Percentiles rank a stretch among this genome's conserved stretches.
Conservation (phyloP, 2,797 vertebrate genomes). For the Valencia hispanica region DNA sequence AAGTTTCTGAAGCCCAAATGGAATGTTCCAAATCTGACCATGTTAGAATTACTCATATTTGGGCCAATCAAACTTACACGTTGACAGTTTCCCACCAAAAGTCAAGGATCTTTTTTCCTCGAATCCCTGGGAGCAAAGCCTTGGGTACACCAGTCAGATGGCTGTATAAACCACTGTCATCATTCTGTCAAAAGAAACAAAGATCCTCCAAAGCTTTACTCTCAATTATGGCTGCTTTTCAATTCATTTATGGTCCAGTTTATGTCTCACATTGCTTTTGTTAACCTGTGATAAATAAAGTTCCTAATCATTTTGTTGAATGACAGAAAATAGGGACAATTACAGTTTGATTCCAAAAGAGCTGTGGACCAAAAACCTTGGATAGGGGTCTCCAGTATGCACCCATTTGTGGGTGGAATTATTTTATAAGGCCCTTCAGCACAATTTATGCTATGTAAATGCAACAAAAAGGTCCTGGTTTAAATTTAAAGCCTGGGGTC, state of each 20-base stretch:
- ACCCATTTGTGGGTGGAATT: no score
- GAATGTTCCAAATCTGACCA: neutral
- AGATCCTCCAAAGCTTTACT: neutral
- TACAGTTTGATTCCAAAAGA: no score
- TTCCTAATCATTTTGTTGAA: no score
- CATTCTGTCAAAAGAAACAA: conserved; percentile 71
- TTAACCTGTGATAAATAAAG: neutral
- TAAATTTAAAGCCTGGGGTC: no score
- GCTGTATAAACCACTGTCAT: conserved; percentile 81
- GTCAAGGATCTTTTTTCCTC: conserved; percentile 86
- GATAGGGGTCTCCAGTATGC: no score
- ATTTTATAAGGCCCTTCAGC: no score
- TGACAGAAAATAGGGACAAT: no score
- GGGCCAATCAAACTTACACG: conserved; percentile 71
- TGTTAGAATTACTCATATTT: neutral
- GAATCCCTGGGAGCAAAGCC: conserved; percentile 83
- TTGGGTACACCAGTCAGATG: conserved; percentile 83
- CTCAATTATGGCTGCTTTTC: neutral
- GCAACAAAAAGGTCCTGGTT: no score
- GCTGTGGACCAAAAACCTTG: no score
- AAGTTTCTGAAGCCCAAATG: no score
- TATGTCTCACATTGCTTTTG: neutral
- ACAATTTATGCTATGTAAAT: no score
- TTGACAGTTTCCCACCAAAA: conserved; percentile 89
- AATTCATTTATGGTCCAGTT: neutral